A percentile compares a stretch with the other conserved stretches of the same genome.
These are phyloP conservation scores for Pitangus sulphuratus DNA, from an alignment of 2,797 vertebrate genomes.

Conservation along the genomic window DNA sequence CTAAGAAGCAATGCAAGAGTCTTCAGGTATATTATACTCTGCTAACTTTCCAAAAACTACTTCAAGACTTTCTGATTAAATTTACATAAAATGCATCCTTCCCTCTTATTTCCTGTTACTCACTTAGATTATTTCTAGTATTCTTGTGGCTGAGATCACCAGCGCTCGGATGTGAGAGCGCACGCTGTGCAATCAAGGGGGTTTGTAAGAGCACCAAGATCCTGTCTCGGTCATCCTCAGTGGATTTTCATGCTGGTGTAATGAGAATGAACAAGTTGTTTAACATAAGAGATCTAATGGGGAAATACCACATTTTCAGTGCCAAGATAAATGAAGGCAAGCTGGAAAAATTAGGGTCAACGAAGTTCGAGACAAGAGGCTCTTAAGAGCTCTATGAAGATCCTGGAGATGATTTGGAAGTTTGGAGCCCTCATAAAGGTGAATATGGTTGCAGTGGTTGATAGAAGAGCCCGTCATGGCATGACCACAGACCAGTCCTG, in stretches of 20 bases:
- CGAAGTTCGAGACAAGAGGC: neutral
- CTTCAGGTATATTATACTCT: neutral
- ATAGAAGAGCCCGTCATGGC: fast-evolving
- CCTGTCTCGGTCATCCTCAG: neutral
- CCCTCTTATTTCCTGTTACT: neutral
- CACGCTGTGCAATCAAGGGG: slow-evolving; percentile 46
- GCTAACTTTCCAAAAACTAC: slow-evolving; percentile 20
- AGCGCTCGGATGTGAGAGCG: fast-evolving
- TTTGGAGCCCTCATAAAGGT: neutral
- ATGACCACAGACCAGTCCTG: neutral
- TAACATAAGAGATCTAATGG: neutral
- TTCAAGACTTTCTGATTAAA: slow-evolving; percentile 64
- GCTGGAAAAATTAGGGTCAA: neutral
- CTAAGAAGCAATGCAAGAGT: neutral
- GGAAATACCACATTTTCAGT: neutral
- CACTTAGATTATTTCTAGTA: slow-evolving; percentile 26
- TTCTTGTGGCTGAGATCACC: slow-evolving; percentile 16
- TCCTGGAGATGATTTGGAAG: neutral
- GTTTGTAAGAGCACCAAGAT: neutral
- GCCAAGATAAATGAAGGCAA: neutral
- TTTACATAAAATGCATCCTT: slow-evolving; percentile 59
- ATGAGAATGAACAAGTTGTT: neutral
- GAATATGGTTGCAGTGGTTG: fast-evolving
- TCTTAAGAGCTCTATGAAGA: neutral
- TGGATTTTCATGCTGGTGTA: neutral